Evolutionary conservation across 2,888 invertebrate species (phyloP).

Genomic region (Encarsia formosa): DNA sequence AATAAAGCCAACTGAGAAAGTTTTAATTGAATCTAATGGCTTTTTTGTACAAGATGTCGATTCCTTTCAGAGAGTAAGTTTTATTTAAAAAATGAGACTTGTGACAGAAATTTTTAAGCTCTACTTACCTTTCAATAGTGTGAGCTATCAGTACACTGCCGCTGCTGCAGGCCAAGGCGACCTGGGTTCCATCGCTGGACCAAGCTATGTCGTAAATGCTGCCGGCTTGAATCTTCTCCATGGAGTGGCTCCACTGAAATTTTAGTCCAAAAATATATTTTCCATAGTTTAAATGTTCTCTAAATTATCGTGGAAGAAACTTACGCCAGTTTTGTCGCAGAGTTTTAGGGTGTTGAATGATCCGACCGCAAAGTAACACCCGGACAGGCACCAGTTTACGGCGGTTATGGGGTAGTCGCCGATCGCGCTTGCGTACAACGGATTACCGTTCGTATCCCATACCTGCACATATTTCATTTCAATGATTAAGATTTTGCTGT

Average conservation of each 20-base stretch:
- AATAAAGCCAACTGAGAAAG: neutral
- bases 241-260: conserved; percentile 89
- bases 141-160: conserved; percentile 89
- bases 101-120: neutral
- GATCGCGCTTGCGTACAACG: conserved; percentile 76
- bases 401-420: conserved; percentile 91
- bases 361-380: conserved; percentile 87
- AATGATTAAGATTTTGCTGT: neutral
- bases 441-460: conserved; percentile 90
- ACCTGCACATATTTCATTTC: conserved; percentile 54
- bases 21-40: neutral
- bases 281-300: conserved; percentile 2
- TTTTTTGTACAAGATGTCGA: neutral
- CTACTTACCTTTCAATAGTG: conserved; percentile 72
- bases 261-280: neutral
- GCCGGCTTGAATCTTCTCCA: conserved; percentile 83
- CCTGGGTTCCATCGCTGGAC: conserved; percentile 94
- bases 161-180: conserved; percentile 91
- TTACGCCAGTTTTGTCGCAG: conserved; percentile 90
- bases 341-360: conserved; percentile 88
- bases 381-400: conserved; percentile 86
- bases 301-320: too few relatives aligned
- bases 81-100: neutral
- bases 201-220: conserved; percentile 86
- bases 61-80: neutral